phyloP scores from a whole-genome alignment of 2,113 vertebrate genomes.

The Pteronura brasiliensis region DNA sequence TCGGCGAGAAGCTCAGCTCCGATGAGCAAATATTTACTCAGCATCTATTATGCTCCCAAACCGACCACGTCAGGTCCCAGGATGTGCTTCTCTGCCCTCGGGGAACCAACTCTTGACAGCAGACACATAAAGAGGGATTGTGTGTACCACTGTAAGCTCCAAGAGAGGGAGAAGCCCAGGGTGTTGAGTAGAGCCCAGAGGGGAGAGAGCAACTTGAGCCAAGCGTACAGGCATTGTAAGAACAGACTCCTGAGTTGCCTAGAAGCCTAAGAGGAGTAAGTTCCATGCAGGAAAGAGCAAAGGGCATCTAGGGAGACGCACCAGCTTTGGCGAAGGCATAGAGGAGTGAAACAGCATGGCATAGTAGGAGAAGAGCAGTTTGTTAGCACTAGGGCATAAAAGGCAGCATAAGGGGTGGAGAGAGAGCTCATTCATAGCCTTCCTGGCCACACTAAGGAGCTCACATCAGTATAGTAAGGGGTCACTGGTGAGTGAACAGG shows the following conservation, averaged over 20 bases:
- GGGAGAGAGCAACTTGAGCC: not conserved
- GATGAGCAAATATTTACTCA: not conserved
- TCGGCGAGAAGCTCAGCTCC: not conserved
- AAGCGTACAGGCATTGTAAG: not conserved
- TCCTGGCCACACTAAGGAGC: not conserved
- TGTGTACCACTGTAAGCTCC: not conserved
- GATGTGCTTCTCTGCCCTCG: not conserved
- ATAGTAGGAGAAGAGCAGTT: not conserved
- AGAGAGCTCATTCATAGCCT: not conserved
- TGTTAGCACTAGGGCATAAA: not conserved
- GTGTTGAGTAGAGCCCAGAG: not conserved
- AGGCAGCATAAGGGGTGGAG: not conserved
- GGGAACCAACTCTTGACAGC: not conserved
- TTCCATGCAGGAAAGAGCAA: not conserved
- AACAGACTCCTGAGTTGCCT: not conserved
- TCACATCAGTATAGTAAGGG: not conserved
- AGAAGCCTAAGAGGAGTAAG: not conserved
- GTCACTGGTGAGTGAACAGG: not conserved
- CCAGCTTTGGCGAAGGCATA: not conserved
- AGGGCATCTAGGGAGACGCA: not conserved
- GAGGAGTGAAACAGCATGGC: not conserved
- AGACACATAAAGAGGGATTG: not conserved
- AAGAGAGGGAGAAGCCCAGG: not conserved
- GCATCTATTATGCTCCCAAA: not conserved
- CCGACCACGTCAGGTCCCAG: not conserved